phyloP scores from a whole-genome alignment of 2,797 vertebrate species.

The Graptemys geographica region DNA sequence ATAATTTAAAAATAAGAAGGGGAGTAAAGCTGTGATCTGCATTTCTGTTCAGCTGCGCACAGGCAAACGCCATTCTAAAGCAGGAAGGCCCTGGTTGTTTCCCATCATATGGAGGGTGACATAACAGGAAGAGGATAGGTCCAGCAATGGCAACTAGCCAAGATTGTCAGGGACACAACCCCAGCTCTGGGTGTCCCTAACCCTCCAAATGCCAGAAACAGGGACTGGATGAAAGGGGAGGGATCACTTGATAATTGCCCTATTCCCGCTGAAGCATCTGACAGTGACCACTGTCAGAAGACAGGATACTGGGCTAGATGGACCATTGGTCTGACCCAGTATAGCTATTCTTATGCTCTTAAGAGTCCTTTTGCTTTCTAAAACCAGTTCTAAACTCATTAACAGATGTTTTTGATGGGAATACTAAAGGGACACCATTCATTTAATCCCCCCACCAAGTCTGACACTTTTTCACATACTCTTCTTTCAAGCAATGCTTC shows the following conservation, averaged over 20 bases:
- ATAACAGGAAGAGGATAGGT: neutral
- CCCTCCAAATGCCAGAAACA: no score
- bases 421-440: neutral
- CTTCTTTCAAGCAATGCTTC: neutral
- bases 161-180: neutral
- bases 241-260: no score
- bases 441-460: neutral
- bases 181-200: no score
- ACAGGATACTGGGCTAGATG: neutral
- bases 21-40: neutral
- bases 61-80: neutral
- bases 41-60: rapidly evolving
- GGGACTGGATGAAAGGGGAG: neutral
- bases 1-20: neutral
- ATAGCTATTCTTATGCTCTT: no score
- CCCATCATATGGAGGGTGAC: neutral
- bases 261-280: neutral
- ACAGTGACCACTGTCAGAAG: neutral
- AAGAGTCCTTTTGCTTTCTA: neutral
- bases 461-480: neutral
- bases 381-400: neutral
- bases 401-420: neutral
- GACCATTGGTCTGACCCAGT: neutral
- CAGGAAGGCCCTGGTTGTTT: neutral
- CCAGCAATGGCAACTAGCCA: neutral